Evolutionary conservation across 1,140 invertebrate genomes (phyloP), one percentile per base, ranked within the genome.

Genomic region (Hestina assimilis): DNA sequence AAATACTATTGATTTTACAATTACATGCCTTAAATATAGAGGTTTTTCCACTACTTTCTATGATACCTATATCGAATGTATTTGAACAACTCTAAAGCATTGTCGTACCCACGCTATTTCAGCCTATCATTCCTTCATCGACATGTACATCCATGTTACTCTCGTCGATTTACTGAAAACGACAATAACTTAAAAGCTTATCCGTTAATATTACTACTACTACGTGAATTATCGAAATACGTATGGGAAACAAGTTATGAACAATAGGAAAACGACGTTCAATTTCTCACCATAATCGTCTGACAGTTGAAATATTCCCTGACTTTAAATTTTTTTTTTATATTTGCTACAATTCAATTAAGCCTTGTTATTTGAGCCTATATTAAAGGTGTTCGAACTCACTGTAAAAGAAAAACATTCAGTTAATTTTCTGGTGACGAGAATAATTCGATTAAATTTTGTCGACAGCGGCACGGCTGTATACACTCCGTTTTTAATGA

Each of bases 201-300:
- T 41, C 46, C 53, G 47, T 42, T 47, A 24, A 51, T 41, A 63
- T 52, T 64, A 63, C 62, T 55, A 17, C 28, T 47, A 17, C 15
- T 19, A 4, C 14, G 45, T 26, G 14, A 31, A 31, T 9, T 46
- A 29, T 11, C 17, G 12, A 48, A 35, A 47, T 29, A 1, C 9
- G 19, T 7, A 23, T 40, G 38, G 47, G 64, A 67, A 68, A 33
- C 57, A 58, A 63, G 69, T 63, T 68, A 59, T 59, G 53, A 69
- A 80, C 77, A 84, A 81, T 82, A 80, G 73, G 67, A 61, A 75
- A 72, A 85, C 62, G 52, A 70, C 69, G 56, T 68, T 66, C 60
- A 57, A 72, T 70, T 73, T 73, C 62, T 56, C 65, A 70, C 69
- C 64, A 67, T 56, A 59, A 63, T 42, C 58, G 66, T 41, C 59